Conservation (phyloP, 2,797 vertebrate genomes). For the Bradypus variegatus region DNA sequence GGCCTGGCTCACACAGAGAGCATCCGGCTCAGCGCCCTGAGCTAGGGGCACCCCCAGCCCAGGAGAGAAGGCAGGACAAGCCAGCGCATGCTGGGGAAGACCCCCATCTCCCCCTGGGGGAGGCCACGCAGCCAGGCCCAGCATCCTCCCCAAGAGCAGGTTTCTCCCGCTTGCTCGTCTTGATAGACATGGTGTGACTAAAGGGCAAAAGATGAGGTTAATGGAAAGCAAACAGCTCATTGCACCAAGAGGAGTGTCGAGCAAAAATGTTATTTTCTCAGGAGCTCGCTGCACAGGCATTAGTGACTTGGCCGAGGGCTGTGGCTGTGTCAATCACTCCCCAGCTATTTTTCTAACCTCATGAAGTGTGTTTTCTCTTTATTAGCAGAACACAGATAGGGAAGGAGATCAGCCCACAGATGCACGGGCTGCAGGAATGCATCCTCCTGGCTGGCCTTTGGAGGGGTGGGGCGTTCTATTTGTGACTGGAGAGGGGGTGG, state of each 20-base stretch:
- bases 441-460: conserved; percentile 61
- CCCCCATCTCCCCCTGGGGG: conserved; percentile 74
- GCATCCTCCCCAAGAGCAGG: conserved; percentile 53
- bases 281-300: conserved; percentile 65
- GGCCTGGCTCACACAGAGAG: not conserved
- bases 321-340: conserved; percentile 70
- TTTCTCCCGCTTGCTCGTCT: conserved; percentile 60
- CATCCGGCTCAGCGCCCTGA: not conserved
- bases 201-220: conserved; percentile 80
- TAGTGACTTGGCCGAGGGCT: conserved; percentile 65
- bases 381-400: conserved; percentile 78
- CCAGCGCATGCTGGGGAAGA: conserved; percentile 61
- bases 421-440: conserved; percentile 66
- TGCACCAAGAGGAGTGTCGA: conserved; percentile 67
- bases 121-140: conserved; percentile 58
- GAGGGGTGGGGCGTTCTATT: not conserved
- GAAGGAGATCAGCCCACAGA: conserved; percentile 68
- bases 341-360: conserved; percentile 77
- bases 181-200: conserved; percentile 75
- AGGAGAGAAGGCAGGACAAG: conserved; percentile 71
- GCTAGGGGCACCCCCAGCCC: conserved; percentile 68
- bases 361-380: conserved; percentile 69
- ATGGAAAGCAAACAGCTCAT: conserved; percentile 88
- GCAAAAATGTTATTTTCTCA: conserved; percentile 73
- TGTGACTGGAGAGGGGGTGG: not conserved